phyloP scores from a whole-genome alignment of 1,140 invertebrate genomes.

The Macrotrachela quadricornifera region DNA sequence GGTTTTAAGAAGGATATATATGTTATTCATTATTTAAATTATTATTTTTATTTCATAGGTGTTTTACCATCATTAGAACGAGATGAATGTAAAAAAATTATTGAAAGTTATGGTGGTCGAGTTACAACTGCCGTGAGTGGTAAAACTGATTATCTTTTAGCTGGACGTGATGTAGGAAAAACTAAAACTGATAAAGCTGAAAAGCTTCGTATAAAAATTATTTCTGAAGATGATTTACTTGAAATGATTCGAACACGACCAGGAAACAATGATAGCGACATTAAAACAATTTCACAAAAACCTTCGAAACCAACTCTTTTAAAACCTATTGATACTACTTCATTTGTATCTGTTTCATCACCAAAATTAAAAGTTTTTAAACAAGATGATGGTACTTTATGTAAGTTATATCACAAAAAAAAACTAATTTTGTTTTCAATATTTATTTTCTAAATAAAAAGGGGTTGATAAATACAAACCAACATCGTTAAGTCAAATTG shows the following conservation, averaged over 20 bases:
- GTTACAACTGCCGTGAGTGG: slow-evolving; percentile 50
- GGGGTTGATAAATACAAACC: slow-evolving; percentile 94
- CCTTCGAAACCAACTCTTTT: too few relatives aligned
- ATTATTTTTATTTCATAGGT: slow-evolving; percentile 41
- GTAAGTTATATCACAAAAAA: too few relatives aligned
- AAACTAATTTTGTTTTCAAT: too few relatives aligned
- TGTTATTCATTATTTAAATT: too few relatives aligned
- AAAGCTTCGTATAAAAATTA: slow-evolving; percentile 18
- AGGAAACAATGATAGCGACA: slow-evolving; percentile 13
- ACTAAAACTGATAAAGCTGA: slow-evolving; percentile 50
- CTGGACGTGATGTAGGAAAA: slow-evolving; percentile 59
- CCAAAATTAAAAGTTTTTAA: too few relatives aligned
- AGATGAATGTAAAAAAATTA: slow-evolving; percentile 49
- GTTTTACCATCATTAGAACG: slow-evolving; percentile 65
- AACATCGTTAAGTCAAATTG: slow-evolving; percentile 55
- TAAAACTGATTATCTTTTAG: slow-evolving; percentile 57
- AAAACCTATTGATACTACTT: too few relatives aligned
- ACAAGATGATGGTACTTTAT: too few relatives aligned
- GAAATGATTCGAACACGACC: slow-evolving; percentile 44
- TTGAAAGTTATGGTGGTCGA: slow-evolving; percentile 57
- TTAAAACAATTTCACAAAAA: too few relatives aligned
- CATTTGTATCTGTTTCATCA: too few relatives aligned
- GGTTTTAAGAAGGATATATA: too few relatives aligned
- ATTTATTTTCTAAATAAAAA: too few relatives aligned
- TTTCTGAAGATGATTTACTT: slow-evolving; percentile 61